phyloP scores from a whole-genome alignment of 1,140 invertebrate species.

The Zaprionus taronus region DNA sequence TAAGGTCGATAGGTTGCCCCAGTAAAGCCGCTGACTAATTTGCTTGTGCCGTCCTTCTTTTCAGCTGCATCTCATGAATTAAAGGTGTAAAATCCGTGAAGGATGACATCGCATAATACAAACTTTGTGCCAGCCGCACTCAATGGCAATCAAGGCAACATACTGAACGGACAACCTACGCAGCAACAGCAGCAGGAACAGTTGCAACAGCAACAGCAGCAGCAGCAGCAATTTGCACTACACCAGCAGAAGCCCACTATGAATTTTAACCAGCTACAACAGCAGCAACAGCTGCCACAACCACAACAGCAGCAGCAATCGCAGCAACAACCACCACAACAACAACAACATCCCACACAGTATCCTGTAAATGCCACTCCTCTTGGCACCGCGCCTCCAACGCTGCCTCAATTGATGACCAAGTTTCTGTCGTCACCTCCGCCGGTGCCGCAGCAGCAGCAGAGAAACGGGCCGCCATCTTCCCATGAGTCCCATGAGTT shows the following conservation, averaged over 20 bases:
- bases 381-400: conserved; percentile 9
- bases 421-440: conserved; percentile 67
- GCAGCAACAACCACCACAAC: conserved; percentile 21
- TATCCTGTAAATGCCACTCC: conserved; percentile 38
- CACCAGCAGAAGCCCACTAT: background rate
- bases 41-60: conserved; percentile 29
- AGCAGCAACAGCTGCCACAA: conserved; percentile 27
- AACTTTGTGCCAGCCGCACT: conserved; percentile 67
- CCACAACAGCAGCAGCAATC: conserved; percentile 10
- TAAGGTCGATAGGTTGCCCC: too few relatives aligned
- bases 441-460: background rate
- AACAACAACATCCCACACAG: conserved; percentile 28
- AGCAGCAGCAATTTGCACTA: conserved; percentile 24
- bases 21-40: conserved; percentile 22
- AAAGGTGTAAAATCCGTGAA: conserved; percentile 29
- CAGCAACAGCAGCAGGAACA: conserved; percentile 39
- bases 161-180: conserved; percentile 61
- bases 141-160: conserved; percentile 52
- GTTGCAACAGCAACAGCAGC: conserved; percentile 28
- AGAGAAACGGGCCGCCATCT: conserved; percentile 24
- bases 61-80: conserved; percentile 71
- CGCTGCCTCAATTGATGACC: conserved; percentile 53
- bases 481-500: conserved; percentile 33
- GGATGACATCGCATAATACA: conserved; percentile 76
- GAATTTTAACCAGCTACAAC: conserved; percentile 19